Base-by-base conservation (phyloP, 1,140 invertebrate species). In the Zaprionus camerounensis region DNA sequence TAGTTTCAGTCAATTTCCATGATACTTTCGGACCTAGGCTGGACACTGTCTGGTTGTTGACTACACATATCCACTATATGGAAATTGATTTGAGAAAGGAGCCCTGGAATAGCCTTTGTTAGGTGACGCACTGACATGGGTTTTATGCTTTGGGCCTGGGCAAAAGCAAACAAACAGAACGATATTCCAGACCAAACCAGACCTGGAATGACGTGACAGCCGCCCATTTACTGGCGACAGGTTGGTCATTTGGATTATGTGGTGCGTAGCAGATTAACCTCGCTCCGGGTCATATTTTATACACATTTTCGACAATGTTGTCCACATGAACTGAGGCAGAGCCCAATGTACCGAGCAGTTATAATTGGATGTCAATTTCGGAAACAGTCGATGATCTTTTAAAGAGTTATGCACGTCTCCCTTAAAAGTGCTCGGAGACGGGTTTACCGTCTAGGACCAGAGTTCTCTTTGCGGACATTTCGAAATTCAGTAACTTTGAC, bases 151-250 rank as follows among this genome's bases (percentile, higher is more conserved):
- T 62, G 26, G 44, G 34, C 56, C 11, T 64, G 44, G 59, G 15
- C 31, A 53, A 17, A 61, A 55, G 46, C 34, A 38, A 63, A 38
- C 49, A 55, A 62, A 34, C 41, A 51, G 22, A 28, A 58, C 26
- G 65, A 36, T 57, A 63, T 51, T 17, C 31, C 34, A 46, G 22
- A 41, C 46, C 22, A 57, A n/a, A 61, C 62, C 77, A 75, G 63
- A 67, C 20, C 12, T 46, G 55, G 69, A 76, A 67, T 86, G 80
- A 86, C 83, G 83, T 86, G 83, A 88, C 83, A 80, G 84, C 70
- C 74, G 81, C 65, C 80, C 83, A 86, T 86, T 86, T 70, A 75
- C 77, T 83, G 77, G 84, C 83, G 83, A 86, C 83, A 88, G 86
- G 68, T 86, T 86, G 84, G 84, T 69, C 83, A 86, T 86, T 86